Base-by-base conservation (phyloP, 2,797 vertebrate genomes). In the Pampus argenteus region DNA sequence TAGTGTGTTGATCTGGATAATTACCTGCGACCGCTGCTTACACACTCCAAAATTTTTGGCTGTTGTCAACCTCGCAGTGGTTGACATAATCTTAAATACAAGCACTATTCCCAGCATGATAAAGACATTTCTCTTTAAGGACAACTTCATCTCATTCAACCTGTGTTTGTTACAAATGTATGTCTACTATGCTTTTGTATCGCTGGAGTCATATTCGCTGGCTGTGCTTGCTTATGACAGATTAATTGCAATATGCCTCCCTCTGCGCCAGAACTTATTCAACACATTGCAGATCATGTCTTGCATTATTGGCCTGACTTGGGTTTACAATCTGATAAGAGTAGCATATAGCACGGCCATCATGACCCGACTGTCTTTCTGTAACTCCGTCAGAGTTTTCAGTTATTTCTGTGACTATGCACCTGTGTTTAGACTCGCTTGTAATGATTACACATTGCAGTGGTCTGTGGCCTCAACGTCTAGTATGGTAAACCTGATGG, bases 331-430 rank as follows among this genome's bases (percentile, higher is more conserved):
- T 56, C 0, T 90, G 4, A 62, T 49, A 14, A 0, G 22, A 0
- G 1, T 0, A 0, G 4, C 28, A 0, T 88, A 72, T 51, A 0
- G 67, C 8, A 49, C 6, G 6, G 0, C 1, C 17, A 76, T 87
- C 52, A 89, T 93, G 54, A 85, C 78, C 8, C 52, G 3, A 22
- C 66, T 94, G 50, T 92, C 89, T 7, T 94, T 91, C 40, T 94
- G 93, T 47, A 78, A 36, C 1, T 93, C 93, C 9, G 66, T 92
- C 2, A 47, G 3, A 9, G 89, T 93, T 58, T 79, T 83, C 47
- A 94, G 93, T 31, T 93, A 92, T 67, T 94, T 94, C 70, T 94
- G 93, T 64, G 92, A 94, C 66, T 93, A 88, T 36, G 84, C 88
- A 0, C 92, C 91, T 23, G 90, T 93, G 67, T 92, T 91, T 29